Evolutionary conservation across 1,140 invertebrate species (phyloP), one percentile per base, ranked within the genome.

Genomic region (Aphaenogaster floridana): DNA sequence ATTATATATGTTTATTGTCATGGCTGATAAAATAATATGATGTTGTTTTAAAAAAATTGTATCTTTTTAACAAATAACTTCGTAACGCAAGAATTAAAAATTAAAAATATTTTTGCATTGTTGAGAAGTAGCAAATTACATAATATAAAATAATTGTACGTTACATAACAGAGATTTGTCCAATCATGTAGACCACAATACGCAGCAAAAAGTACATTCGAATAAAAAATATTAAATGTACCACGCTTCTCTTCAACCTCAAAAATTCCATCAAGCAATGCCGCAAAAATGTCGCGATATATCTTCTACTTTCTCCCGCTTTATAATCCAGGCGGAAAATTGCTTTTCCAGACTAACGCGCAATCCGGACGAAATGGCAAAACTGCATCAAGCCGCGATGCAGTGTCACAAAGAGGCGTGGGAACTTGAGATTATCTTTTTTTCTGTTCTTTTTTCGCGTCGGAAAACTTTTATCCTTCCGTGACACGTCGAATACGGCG

Each of bases 381-480:
- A 84, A 84, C 52, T 74, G 17, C 34, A 61, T 64, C 17, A 63
- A 50, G 13, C 54, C 21, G 48, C 52, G 80, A 59, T 36, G 28
- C 64, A 69, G 21, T 21, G 17, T 61, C 13, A 52, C 52, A 28
- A 61, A 61, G 54, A 76, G 8, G 13, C 17, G n/a, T 61, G 54
- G n/a, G 48, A 84, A 84, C 42, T 84, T 61, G 42, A 84, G 42
- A 84, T 74, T 84, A 84, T 81, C 17, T n/a, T 66, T 69, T 28
- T 45, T 50, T 45, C 42, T 48, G 21, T 28, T 11, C 42, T 69
- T 45, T 50, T 57, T 76, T 54, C 45, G 42, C 45, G 57, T 61
- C 3, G 42, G n/a, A 13, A 36, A 84, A 50, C 54, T 84, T 74
- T 83, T 61, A 61, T 84, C 42, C n/a, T 34, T 45, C 21, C 21